Base-by-base conservation (phyloP, 1,140 invertebrate genomes). In the Glomeris maerens region DNA sequence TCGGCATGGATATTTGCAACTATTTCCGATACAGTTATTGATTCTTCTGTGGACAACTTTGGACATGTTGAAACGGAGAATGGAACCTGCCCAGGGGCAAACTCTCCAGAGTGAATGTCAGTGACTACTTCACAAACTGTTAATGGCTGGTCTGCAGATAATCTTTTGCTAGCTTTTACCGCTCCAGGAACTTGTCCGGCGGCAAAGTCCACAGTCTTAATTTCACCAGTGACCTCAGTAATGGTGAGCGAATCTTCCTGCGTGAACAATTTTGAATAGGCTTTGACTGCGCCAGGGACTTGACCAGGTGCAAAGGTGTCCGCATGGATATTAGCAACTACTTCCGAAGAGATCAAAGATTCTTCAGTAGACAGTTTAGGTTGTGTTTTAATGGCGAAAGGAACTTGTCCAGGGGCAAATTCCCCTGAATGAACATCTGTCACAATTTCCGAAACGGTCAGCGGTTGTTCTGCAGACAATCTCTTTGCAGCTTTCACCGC, bases 21-120 rank as follows among this genome's bases (percentile, higher is more conserved):
- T 14, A 47, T 49, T 44, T 57, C 51, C 25, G 42, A 52, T 21
- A 58, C 20, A 29, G 42, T 44, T 27, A 58, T 26, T 27, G 52
- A 2, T 51, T 58, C 55, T 26, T 50, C 50, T 26, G 53, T 38
- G 27, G 39, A 28, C 27, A 57, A 4, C 7, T 20, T 29, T 3
- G 47, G 10, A 26, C 49, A 48, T 13, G 53, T 20, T 1, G 53
- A 41, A 4, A 55, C 27, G 2, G 28, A 49, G 25, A 50, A 52
- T n/a, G 31, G 31, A 10, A 36, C 10, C 31, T 36, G 45, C 47
- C 48, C 31, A 3, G 59, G 56, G 53, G 59, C 60, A 60, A 74
- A 75, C 21, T 59, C 62, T 48, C 66, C 62, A 66, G 81, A 79
- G 26, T 72, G 73, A 47, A 46, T 48, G 17, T 45, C 46, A 5